phyloP scores from a whole-genome alignment of 2,797 vertebrate species.

The Sciurus vulgaris region DNA sequence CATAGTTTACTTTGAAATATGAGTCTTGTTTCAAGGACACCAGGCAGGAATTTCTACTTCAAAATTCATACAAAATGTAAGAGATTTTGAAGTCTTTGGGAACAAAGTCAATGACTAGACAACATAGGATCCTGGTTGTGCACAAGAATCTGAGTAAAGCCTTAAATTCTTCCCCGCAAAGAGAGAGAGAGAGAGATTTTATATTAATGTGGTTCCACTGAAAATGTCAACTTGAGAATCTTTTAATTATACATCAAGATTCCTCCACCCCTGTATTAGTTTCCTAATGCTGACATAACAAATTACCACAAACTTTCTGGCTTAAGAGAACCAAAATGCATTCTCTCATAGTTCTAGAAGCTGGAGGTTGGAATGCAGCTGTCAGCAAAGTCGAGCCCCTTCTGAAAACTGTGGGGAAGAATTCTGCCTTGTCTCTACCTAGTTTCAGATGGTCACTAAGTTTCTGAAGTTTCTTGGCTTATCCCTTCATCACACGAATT shows the following conservation, averaged over 20 bases:
- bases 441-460: neutral
- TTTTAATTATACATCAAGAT: neutral
- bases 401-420: neutral
- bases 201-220: neutral
- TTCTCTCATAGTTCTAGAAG: neutral
- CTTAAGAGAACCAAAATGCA: neutral
- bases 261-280: neutral
- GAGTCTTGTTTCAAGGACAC: slow-evolving; percentile 63
- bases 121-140: neutral
- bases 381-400: neutral
- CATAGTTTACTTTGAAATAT: slow-evolving; percentile 31
- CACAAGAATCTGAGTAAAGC: slow-evolving; percentile 30
- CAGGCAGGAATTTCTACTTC: slow-evolving; percentile 2
- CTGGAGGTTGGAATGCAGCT: neutral
- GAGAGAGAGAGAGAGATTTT: neutral
- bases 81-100: slow-evolving; percentile 18
- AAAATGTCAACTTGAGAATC: neutral
- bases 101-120: neutral
- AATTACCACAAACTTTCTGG: neutral
- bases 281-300: neutral
- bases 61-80: slow-evolving; percentile 43
- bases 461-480: neutral
- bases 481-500: neutral
- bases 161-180: neutral
- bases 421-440: neutral